Evolutionary conservation across 92 coral and sea anemone genomes (phyloP), one percentile per base, ranked within the genome.

Genomic region (Muricea muricata): DNA sequence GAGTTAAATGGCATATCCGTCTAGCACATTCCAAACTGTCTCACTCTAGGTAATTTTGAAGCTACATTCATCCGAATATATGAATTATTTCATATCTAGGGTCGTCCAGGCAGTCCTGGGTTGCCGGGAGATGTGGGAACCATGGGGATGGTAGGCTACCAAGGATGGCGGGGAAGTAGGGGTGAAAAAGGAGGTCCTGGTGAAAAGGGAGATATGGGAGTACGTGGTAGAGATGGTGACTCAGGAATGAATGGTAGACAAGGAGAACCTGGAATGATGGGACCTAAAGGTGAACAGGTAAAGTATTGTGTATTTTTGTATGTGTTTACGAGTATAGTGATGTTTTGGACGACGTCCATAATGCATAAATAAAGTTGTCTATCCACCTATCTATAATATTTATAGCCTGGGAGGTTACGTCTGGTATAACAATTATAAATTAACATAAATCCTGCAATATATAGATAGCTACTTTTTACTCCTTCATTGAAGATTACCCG

Each of bases 191-290:
- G 70, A 28, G 2, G 70, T 26, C 37, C 8, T n/a, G 70, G 70
- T 13, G 39, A 25, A 32, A 63, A 63, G 21, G 70, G 70, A 21
- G 70, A 63, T 63, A 32, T 63, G 70, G 70, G 70, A 13, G 39
- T 11, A 15, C 70, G 70, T 24, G 70, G 70, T 63, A 63, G 70
- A 26, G 70, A 63, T 63, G 70, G 70, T 28, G 70, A 63, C 1
- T 15, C 3, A 63, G 70, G 70, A n/a, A 6, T 63, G 30, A 28
- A 63, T 63, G 70, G 70, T 11, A 63, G 70, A 25, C 70, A 28
- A 63, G 70, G 70, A 30, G 70, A 63, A 63, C 70, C 15, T 63
- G 70, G 70, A 63, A 63, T 28, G 70, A 63, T 63, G 70, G 70
- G 70, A 28, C 70, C 70, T 63, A 63, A 25, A 63, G 70, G 70